Evolutionary conservation across 1,140 invertebrate species (phyloP), one percentile per base, ranked within the genome.

Genomic region (Listronotus oregonensis): DNA sequence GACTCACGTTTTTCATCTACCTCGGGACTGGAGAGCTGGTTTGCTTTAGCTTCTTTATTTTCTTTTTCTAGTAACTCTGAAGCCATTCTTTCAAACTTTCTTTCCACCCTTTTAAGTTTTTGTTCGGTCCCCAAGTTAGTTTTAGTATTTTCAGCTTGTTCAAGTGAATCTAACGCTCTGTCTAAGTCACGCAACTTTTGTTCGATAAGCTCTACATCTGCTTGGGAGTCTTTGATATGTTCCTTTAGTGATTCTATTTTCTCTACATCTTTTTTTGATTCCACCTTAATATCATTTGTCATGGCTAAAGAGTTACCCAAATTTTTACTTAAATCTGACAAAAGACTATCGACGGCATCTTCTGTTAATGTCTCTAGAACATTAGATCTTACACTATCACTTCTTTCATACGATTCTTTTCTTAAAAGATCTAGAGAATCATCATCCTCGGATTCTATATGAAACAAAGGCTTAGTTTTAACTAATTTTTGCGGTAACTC

Each of bases 61-160:
- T 75, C 75, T 63, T 67, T 72, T 47, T 77, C 78, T 54, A 75
- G 72, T 43, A 63, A 63, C 64, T 75, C 70, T 10, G 82, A 82
- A 62, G 84, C 82, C 78, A 86, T 80, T 69, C 84, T 78, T 75
- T 85, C 83, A 73, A 86, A 86, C 73, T 83, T 82, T 52, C 81
- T 76, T 71, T 85, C 85, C 44, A 86, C 82, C 62, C 82, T 78
- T 69, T 76, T 77, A 32, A 77, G 70, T 73, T 80, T 80, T 31
- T 77, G 74, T 51, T 77, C 80, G 44, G 64, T 66, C 71, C 70
- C 71, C 58, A 73, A 71, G 43, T 72, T 70, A 14, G 56, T 56
- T 17, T 57, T 43, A 14, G 4, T 37, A 51, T 11, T 17, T 44
- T 74, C 68, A 12, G 64, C 64, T 65, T 75, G 21, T 62, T 77